Percentiles rank a stretch among this genome's conserved stretches.
phyloP scores from a whole-genome alignment of 2,797 vertebrate genomes.

The Poecilia velifera region DNA sequence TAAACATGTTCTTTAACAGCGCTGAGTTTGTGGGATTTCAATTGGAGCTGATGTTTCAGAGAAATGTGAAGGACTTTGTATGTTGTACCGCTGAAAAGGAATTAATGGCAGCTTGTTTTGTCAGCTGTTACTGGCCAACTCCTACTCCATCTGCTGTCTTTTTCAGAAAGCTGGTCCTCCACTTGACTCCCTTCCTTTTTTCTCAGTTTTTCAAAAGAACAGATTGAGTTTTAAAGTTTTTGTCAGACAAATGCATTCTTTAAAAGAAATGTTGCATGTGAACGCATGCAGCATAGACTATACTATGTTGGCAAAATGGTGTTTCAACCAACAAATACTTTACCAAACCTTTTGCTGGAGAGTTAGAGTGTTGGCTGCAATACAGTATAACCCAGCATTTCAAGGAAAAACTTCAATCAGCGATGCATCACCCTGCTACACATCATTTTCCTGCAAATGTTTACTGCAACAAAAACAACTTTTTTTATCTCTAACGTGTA shows the following conservation, averaged over 20 bases:
- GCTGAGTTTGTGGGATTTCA: slow-evolving; percentile 55
- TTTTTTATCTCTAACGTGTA: background rate
- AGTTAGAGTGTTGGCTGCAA: background rate
- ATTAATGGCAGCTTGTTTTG: slow-evolving; percentile 69
- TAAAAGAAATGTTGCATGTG: slow-evolving; percentile 9
- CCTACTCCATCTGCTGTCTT: slow-evolving; percentile 71
- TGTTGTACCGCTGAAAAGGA: slow-evolving; percentile 64
- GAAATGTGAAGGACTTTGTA: slow-evolving; percentile 60
- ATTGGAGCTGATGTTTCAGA: slow-evolving; percentile 66
- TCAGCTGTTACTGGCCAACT: slow-evolving; percentile 63
- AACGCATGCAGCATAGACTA: background rate
- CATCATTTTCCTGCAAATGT: background rate
- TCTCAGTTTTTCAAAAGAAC: slow-evolving; percentile 26
- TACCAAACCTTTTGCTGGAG: slow-evolving; percentile 1
- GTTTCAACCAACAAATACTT: slow-evolving; percentile 12
- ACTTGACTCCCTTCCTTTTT: slow-evolving; percentile 10
- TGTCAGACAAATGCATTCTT: slow-evolving; percentile 26
- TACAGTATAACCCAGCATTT: background rate
- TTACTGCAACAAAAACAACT: background rate
- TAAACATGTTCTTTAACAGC: slow-evolving; percentile 40
- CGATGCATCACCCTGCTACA: background rate
- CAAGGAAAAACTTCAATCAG: background rate
- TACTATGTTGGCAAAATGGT: slow-evolving; percentile 12
- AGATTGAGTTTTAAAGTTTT: slow-evolving; percentile 45
- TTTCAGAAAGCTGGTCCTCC: slow-evolving; percentile 39